A percentile compares a stretch with the other conserved stretches of the same genome.
Conservation (phyloP, 2,888 invertebrate species). For the Blera fallax region DNA sequence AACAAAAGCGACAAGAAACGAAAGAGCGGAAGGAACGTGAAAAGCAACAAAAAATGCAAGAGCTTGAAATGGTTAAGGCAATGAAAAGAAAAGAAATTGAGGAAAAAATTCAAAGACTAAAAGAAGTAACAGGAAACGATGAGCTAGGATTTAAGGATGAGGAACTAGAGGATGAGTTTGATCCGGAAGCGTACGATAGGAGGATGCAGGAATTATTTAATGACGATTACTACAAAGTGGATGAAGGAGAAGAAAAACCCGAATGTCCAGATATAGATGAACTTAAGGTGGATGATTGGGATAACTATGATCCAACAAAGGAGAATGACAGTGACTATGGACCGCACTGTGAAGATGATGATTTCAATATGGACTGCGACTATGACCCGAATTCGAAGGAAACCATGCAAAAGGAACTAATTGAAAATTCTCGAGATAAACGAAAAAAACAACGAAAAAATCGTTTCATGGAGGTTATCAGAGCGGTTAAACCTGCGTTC, state of each 20-base stretch:
- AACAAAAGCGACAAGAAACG: slow-evolving; percentile 89
- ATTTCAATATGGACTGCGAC: slow-evolving; percentile 95
- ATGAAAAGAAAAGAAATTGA: slow-evolving; percentile 94
- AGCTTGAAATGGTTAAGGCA: slow-evolving; percentile 93
- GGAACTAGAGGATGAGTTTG: slow-evolving; percentile 95
- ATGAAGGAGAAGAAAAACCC: slow-evolving; percentile 89
- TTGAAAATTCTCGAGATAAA: slow-evolving; percentile 84
- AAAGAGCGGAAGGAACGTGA: slow-evolving; percentile 89
- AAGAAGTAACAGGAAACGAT: slow-evolving; percentile 93
- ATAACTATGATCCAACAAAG: slow-evolving; percentile 83
- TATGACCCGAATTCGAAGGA: slow-evolving; percentile 85
- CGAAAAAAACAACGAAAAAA: slow-evolving; percentile 87
- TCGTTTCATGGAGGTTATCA: slow-evolving; percentile 89
- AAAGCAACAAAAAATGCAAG: slow-evolving; percentile 91
- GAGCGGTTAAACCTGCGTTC: slow-evolving; percentile 91
- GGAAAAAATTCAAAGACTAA: slow-evolving; percentile 92
- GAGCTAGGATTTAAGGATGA: slow-evolving; percentile 84
- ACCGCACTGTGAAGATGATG: slow-evolving; percentile 89
- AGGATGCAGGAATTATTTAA: slow-evolving; percentile 94
- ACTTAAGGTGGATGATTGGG: slow-evolving; percentile 81
- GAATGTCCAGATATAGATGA: slow-evolving; percentile 91
- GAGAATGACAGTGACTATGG: slow-evolving; percentile 83
- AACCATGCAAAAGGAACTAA: slow-evolving; percentile 84
- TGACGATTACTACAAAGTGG: slow-evolving; percentile 91
- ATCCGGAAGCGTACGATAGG: slow-evolving; percentile 93